Evolutionary conservation across 1,140 invertebrate species (phyloP), one percentile per base, ranked within the genome.

Genomic region (Drosophila simulans): DNA sequence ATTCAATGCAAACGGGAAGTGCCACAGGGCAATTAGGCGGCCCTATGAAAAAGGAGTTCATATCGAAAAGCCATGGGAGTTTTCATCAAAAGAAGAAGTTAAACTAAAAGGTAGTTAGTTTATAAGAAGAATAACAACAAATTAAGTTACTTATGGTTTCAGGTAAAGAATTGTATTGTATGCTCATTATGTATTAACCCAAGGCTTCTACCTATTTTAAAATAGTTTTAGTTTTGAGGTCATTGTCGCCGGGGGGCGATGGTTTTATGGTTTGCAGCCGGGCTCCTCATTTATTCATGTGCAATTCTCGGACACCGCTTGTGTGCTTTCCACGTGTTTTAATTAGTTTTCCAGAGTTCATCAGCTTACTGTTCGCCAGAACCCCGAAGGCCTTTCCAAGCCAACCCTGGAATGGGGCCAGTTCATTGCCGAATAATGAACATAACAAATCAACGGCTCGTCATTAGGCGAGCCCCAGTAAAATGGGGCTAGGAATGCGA

Each of bases 281-380:
- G 37, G 46, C 59, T 45, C 27, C 52, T 81, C 64, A 82, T 63
- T 81, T 81, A 81, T 81, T 81, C 59, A 81, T 81, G 60, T 77
- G 73, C 72, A 82, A 65, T 65, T 68, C 70, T 72, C 66, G 68
- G 66, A 68, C 64, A 68, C 42, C 31, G 55, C 57, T 53, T 75
- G 68, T 86, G 73, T 86, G 60, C 65, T 78, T 73, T 70, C 75
- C 78, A 88, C 83, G 83, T 88, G 82, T 88, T 86, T 88, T 86
- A 86, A 86, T 86, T 86, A 86, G 83, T 86, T 86, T 86, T 86
- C 46, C 64, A 58, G 83, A 82, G 82, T 88, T 88, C 79, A 82
- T 82, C 78, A 88, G 77, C 74, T 78, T 59, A 54, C 49, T 40
- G 31, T 40, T 57, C 31, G 34, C 3, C 37, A 39, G 25, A 37